phyloP scores from a whole-genome alignment of 2,797 vertebrate genomes.

The Huso huso region DNA sequence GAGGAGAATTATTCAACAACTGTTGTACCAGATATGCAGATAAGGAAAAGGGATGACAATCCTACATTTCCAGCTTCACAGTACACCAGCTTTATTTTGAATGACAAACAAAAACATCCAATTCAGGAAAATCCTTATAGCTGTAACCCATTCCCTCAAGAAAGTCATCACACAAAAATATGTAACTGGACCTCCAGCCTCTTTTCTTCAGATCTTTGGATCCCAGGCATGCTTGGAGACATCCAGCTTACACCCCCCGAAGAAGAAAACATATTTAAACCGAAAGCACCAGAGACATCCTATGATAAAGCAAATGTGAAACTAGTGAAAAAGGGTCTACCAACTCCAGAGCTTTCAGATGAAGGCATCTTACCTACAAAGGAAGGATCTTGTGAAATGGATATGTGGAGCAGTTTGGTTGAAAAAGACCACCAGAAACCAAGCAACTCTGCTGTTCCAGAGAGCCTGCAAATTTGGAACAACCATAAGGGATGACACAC shows the following conservation, averaged over 20 bases:
- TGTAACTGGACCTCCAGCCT: slow-evolving; percentile 37
- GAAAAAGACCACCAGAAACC: slow-evolving; percentile 51
- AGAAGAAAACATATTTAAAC: slow-evolving; percentile 29
- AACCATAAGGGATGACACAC: slow-evolving; percentile 55
- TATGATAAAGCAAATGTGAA: slow-evolving; percentile 17
- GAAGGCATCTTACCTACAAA: slow-evolving; percentile 40
- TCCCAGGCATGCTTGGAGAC: slow-evolving; percentile 33
- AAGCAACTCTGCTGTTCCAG: slow-evolving; percentile 33
- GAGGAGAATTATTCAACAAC: too few species aligned
- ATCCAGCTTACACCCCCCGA: slow-evolving; percentile 52
- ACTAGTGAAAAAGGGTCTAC: slow-evolving; percentile 33
- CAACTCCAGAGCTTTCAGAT: slow-evolving; percentile 53
- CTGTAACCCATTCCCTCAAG: slow-evolving; percentile 44
- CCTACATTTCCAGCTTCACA: background rate
- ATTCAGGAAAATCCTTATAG: slow-evolving; percentile 23
- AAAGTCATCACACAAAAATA: slow-evolving; percentile 40
- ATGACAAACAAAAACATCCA: slow-evolving; percentile 4
- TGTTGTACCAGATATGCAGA: background rate
- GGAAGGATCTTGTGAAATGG: slow-evolving; percentile 33
- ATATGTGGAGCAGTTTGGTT: slow-evolving; percentile 53
- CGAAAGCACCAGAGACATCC: background rate
- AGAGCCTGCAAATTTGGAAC: slow-evolving; percentile 58
- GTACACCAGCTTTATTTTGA: background rate
- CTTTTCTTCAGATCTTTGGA: slow-evolving; percentile 37
- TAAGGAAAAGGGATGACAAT: background rate